Percentiles rank a stretch among this genome's conserved stretches.
These are phyloP conservation scores for Acleris holmiana DNA, from an alignment of 2,888 invertebrate genomes.

Conservation along the genomic window DNA sequence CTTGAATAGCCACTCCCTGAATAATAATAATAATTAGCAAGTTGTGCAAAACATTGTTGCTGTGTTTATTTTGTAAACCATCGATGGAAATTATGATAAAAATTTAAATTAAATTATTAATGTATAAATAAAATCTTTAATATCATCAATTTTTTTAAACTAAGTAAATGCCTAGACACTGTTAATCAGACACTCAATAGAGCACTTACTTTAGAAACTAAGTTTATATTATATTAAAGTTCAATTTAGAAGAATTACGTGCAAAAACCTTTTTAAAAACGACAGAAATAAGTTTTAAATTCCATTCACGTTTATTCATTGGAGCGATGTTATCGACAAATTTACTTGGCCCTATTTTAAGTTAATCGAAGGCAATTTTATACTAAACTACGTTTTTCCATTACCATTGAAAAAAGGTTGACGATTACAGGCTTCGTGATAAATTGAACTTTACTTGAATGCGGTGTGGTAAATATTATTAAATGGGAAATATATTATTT, in stretches of 20 bases:
- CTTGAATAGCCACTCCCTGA: no score
- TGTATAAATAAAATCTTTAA: no score
- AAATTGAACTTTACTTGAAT: neutral
- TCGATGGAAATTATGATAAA: no score
- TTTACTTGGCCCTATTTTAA: slow-evolving; percentile 29
- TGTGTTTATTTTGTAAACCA: no score
- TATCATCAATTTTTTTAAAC: no score
- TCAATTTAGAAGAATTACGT: slow-evolving; percentile 1
- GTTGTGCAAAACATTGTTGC: no score
- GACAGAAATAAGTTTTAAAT: slow-evolving; percentile 24
- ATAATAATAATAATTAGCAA: no score
- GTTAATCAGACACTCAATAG: no score
- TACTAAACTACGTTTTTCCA: slow-evolving; percentile 27
- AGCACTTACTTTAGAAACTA: neutral
- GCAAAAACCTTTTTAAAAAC: slow-evolving; percentile 23
- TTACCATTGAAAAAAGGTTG: slow-evolving; percentile 18
- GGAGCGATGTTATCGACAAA: slow-evolving; percentile 30
- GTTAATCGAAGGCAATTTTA: slow-evolving; percentile 17
- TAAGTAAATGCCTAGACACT: no score
- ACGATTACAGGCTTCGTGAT: neutral
- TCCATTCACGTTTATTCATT: slow-evolving; percentile 30
- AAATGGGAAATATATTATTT: no score
- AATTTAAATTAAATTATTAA: no score
- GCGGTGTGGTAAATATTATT: neutral
- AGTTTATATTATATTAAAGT: slow-evolving; percentile 10